phyloP scores from a whole-genome alignment of 2,797 vertebrate species.

The Thripadectes ignobilis region DNA sequence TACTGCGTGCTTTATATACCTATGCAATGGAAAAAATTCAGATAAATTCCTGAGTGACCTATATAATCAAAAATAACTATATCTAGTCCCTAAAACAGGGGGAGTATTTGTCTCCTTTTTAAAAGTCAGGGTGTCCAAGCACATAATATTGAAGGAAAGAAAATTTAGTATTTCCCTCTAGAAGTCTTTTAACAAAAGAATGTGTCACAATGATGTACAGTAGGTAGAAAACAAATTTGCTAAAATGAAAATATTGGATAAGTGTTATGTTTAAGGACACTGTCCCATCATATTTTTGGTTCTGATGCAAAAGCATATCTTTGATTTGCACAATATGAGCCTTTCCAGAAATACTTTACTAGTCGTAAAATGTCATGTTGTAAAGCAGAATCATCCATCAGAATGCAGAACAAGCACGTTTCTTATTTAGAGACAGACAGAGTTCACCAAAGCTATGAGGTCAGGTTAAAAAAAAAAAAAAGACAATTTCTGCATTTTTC shows the following conservation, averaged over 20 bases:
- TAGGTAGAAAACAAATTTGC: background rate
- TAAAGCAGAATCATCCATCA: background rate
- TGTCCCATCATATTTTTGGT: background rate
- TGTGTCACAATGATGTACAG: background rate
- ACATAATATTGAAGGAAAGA: background rate
- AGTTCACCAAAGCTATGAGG: background rate
- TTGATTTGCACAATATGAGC: background rate
- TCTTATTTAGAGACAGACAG: background rate
- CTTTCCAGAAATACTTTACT: background rate
- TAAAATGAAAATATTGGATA: background rate
- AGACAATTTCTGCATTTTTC: background rate
- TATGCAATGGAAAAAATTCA: background rate
- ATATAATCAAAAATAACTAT: background rate
- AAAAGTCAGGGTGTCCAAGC: background rate
- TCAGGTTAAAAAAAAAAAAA: background rate
- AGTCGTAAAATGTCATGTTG: background rate
- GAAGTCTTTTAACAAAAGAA: background rate
- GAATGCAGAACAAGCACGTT: background rate
- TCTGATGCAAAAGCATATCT: background rate
- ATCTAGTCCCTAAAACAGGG: background rate
- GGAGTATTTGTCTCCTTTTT: background rate
- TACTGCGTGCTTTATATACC: background rate
- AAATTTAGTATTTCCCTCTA: background rate
- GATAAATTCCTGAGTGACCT: background rate
- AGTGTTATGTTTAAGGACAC: background rate